Conservation (phyloP, 2,113 vertebrate species). For the Tetrao urogallus region DNA sequence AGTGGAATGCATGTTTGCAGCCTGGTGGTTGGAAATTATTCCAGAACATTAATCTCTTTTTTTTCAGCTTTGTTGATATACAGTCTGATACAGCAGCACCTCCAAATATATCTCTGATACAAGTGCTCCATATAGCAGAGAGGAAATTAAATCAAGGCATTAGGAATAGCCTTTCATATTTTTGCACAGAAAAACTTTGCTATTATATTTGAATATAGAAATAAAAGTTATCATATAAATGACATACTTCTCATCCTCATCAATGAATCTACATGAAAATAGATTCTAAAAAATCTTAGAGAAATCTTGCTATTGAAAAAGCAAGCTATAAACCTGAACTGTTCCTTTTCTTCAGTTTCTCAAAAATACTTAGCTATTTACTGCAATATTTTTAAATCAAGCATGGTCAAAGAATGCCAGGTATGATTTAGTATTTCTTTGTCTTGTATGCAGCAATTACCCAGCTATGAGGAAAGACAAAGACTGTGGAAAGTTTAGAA, state of each 20-base stretch:
- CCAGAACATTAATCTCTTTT: not conserved
- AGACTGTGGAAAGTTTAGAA: not conserved
- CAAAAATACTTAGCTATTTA: not conserved
- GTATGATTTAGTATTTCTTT: not conserved
- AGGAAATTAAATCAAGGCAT: not conserved
- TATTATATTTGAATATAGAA: not conserved
- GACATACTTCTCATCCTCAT: not conserved
- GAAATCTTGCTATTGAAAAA: not conserved
- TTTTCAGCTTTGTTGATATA: not conserved
- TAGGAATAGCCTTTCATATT: not conserved
- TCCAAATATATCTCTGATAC: not conserved
- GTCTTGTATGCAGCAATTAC: not conserved
- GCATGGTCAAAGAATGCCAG: not conserved
- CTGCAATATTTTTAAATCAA: not conserved
- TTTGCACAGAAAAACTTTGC: not conserved
- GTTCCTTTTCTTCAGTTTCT: not conserved
- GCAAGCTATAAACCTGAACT: not conserved
- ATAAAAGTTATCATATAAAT: not conserved
- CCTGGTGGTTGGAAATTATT: not conserved
- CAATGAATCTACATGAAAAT: not conserved
- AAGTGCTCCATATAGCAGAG: not conserved
- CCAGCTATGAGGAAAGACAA: not conserved
- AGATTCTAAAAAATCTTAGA: not conserved
- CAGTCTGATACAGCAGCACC: not conserved
- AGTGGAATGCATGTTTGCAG: not conserved